Conservation (phyloP, 2,888 invertebrate species). For the Scelioninae gen. 2 region DNA sequence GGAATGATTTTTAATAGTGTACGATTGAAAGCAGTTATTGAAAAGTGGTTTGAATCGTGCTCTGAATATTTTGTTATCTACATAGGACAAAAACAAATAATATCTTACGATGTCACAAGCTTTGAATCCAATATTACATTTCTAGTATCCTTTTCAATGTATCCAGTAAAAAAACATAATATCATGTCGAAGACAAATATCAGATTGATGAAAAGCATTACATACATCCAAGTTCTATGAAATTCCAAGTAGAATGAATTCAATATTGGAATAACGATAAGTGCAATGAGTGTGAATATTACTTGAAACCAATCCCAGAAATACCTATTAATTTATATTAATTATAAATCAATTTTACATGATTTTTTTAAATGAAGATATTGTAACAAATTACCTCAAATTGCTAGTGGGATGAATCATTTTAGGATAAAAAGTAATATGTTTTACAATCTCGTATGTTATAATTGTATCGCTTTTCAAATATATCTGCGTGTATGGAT, state of each 20-base stretch:
- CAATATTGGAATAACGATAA: conserved; percentile 69
- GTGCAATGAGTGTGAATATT: conserved; percentile 64
- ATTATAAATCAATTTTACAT: too few relatives aligned
- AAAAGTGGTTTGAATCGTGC: too few relatives aligned
- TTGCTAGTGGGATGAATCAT: conserved; percentile 75
- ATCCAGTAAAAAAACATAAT: conserved; percentile 72
- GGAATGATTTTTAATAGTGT: too few relatives aligned
- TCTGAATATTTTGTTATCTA: too few relatives aligned
- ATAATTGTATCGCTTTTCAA: conserved; percentile 72
- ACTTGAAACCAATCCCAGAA: conserved; percentile 72
- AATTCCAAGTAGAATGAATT: conserved; percentile 67
- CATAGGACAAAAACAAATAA: too few relatives aligned
- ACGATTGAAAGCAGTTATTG: too few relatives aligned
- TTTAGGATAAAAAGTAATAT: conserved; percentile 68
- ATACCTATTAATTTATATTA: conserved; percentile 60
- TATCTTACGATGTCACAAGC: conserved; percentile 65
- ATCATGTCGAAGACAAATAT: conserved; percentile 69
- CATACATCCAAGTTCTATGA: conserved; percentile 56
- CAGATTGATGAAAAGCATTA: conserved; percentile 64
- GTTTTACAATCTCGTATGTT: conserved; percentile 71
- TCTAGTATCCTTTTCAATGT: conserved; percentile 67
- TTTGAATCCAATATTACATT: conserved; percentile 67
- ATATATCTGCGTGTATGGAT: conserved; percentile 66
- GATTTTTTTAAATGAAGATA: background rate
- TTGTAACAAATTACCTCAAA: conserved; percentile 66